Base-by-base conservation (phyloP, 2,797 vertebrate genomes). In the Allobates femoralis region DNA sequence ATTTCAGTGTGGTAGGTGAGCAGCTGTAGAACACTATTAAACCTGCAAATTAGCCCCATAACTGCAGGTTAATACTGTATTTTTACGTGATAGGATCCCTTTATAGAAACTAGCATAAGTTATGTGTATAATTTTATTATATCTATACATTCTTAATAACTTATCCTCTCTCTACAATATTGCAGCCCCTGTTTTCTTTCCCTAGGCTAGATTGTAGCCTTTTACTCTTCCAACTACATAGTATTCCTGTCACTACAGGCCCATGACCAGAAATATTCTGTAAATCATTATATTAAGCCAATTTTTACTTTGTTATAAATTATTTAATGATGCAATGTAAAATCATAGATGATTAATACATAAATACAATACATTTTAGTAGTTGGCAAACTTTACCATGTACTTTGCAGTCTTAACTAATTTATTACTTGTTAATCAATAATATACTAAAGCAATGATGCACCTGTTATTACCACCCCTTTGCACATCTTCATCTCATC, bases 391-490 rank as follows among this genome's bases (percentile, higher is more conserved):
- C 30, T n/a, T 34, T 32, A 69, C 50, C 4, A 32, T 56, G 23
- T 56, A 3, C 37, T 46, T 21, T 46, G 3, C 21, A n/a, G 5
- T 26, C 75, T 32, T 50, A 79, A 46, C 16, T 80, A 15, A 50
- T 64, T 64, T 28, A 64, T 46, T 46, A 11, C 32, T 37, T 19
- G 30, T 55, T n/a, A 82, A 71, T 56, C 26, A 73, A 18, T 5
- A 71, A 71, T n/a, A 79, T 79, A 3, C 21, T 60, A n/a, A 53
- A 71, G 34, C 50, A 58, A 26, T 69, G 30, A 71, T 23, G 26
- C 51, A 23, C 37, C 30, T 81, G n/a, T 71, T 71, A 2, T 26
- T 34, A 73, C 80, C 80, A 41, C 66, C 66, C 80, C 56, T 67
- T 81, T 55, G 30, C 6, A 71, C 12, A 56, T 26, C 50, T 71